These are phyloP conservation scores for Gastrophryne carolinensis DNA, from an alignment of 2,797 vertebrate genomes.

Conservation along the genomic window DNA sequence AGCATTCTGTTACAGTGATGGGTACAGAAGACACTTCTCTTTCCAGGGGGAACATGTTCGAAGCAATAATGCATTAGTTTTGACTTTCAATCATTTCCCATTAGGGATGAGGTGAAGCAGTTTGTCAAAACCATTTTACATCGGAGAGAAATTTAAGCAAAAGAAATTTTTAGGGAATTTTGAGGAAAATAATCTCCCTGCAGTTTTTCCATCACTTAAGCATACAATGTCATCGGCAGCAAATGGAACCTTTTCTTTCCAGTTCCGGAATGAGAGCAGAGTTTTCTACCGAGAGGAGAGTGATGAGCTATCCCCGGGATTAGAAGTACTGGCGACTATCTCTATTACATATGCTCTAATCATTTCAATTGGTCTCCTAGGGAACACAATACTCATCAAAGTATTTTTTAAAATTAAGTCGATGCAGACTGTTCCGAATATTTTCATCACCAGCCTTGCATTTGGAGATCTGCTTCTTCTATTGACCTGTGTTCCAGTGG, in stretches of 20 bases:
- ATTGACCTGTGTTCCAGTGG: slow-evolving; percentile 74
- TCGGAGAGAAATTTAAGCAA: slow-evolving; percentile 59
- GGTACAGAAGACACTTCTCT: slow-evolving; percentile 23
- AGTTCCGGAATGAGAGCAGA: slow-evolving; percentile 63
- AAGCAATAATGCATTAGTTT: not conserved
- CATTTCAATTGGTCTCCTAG: slow-evolving; percentile 76
- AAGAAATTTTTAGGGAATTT: slow-evolving; percentile 29
- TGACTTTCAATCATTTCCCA: not conserved
- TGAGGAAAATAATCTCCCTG: slow-evolving; percentile 62
- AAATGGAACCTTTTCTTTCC: slow-evolving; percentile 61
- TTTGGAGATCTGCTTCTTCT: slow-evolving; percentile 76
- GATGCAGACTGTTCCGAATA: slow-evolving; percentile 80
- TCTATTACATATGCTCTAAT: slow-evolving; percentile 70
- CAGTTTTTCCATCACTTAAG: slow-evolving; percentile 60
- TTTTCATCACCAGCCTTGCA: slow-evolving; percentile 79
- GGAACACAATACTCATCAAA: slow-evolving; percentile 77
- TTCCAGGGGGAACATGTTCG: not conserved
- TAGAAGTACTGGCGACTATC: slow-evolving; percentile 69
- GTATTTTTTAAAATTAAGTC: slow-evolving; percentile 79
- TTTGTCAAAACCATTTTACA: slow-evolving; percentile 50
- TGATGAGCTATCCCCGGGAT: slow-evolving; percentile 65
- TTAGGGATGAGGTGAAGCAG: slow-evolving; percentile 26
- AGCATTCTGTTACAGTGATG: slow-evolving; percentile 42
- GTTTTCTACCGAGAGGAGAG: slow-evolving; percentile 44
- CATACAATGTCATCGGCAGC: slow-evolving; percentile 60